A percentile compares a stretch with the other conserved stretches of the same genome.
phyloP scores from a whole-genome alignment of 2,888 invertebrate species.

The Acheta domesticus region DNA sequence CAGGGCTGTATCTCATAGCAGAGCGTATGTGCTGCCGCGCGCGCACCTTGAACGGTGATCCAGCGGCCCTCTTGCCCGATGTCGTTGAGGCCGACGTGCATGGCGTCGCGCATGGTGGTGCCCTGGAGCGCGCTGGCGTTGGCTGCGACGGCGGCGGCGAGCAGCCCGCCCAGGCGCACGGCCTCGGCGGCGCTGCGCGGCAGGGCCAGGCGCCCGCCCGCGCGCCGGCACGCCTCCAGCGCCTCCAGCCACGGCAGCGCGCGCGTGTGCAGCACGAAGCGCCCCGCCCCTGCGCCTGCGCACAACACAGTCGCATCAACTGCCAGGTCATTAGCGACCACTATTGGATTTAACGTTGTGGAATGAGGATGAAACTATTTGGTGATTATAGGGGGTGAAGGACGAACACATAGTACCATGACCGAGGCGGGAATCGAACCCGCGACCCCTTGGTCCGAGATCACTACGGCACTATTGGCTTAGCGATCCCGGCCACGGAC shows the following conservation, averaged over 20 bases:
- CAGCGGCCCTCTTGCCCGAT: background rate
- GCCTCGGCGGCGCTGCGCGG: background rate
- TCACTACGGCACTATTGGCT: no score
- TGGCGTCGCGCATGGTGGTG: background rate
- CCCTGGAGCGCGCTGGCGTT: background rate
- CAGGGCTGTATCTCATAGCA: no score
- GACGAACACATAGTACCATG: no score
- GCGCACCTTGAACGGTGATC: background rate
- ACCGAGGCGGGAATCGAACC: no score
- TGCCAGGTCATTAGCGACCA: no score
- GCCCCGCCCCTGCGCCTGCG: background rate
- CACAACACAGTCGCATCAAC: no score
- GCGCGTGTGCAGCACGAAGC: background rate
- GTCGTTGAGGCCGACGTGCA: background rate
- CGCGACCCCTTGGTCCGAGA: no score
- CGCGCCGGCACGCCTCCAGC: background rate
- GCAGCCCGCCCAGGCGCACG: background rate
- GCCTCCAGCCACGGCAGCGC: background rate
- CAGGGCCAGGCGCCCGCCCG: background rate
- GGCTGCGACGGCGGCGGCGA: background rate
- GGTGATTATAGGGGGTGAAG: no score
- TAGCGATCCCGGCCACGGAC: no score
- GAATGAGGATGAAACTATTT: no score
- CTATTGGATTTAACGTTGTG: no score
- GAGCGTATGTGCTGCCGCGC: no score